These are phyloP conservation scores for Pimpla rufipes DNA, from an alignment of 2,888 invertebrate species.

Conservation along the genomic window DNA sequence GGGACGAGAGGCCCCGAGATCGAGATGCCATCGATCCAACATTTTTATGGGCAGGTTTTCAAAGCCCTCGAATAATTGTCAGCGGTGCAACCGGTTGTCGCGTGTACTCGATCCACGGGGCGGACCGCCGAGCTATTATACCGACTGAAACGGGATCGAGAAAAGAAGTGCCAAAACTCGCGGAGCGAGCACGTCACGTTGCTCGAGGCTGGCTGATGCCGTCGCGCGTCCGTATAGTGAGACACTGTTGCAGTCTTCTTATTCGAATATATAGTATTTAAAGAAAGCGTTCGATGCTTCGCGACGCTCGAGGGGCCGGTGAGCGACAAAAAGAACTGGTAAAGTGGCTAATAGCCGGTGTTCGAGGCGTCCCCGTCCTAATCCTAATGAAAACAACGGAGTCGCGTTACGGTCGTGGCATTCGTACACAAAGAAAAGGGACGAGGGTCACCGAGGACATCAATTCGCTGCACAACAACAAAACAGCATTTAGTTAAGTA, in stretches of 20 bases:
- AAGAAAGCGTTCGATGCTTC: not conserved
- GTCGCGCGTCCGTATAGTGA: not conserved
- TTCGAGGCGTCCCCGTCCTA: not conserved
- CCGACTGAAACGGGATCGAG: slow-evolving; percentile 54
- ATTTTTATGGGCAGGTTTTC: slow-evolving; percentile 70
- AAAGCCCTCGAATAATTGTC: slow-evolving; percentile 71
- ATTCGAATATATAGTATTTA: slow-evolving; percentile 4
- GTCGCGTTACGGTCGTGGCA: not conserved
- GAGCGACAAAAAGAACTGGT: not conserved
- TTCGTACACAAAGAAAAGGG: slow-evolving; percentile 1
- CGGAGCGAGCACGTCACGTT: slow-evolving; percentile 37
- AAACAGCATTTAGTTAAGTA: too few species aligned
- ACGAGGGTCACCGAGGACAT: not conserved
- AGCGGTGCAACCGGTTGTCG: slow-evolving; percentile 72
- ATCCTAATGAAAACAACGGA: slow-evolving; percentile 12
- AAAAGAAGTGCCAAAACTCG: slow-evolving; percentile 60
- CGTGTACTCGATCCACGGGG: slow-evolving; percentile 17
- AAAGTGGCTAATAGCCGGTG: slow-evolving; percentile 8
- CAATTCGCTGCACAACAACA: not conserved
- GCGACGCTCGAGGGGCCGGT: not conserved
- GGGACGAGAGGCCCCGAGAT: slow-evolving; percentile 58
- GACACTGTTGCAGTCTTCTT: not conserved
- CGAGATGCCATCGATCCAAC: slow-evolving; percentile 69
- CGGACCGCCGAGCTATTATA: slow-evolving; percentile 23
- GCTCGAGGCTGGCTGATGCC: slow-evolving; percentile 14